A percentile compares a stretch with the other conserved stretches of the same genome.
Evolutionary conservation across 92 coral and sea anemone species (phyloP).

Genomic region (Heliopora coerulea): DNA sequence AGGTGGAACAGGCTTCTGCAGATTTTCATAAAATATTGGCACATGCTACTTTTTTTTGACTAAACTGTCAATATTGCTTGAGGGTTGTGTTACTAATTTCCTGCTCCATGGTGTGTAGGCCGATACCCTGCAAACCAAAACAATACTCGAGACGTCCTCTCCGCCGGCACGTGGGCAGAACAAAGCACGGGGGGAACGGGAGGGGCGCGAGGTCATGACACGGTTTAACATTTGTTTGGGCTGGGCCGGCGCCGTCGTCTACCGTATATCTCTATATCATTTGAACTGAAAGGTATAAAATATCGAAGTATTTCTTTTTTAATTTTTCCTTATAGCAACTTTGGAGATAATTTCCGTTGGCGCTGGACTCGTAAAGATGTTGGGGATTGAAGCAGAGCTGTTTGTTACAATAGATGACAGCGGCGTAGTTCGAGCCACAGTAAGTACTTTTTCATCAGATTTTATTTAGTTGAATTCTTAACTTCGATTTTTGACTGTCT

Average conservation of each 20-base stretch:
- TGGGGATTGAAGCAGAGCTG: slow-evolving; percentile 75
- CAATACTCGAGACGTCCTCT: too few relatives aligned
- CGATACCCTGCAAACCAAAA: background rate
- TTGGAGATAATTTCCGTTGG: slow-evolving; percentile 78
- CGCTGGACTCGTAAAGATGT: slow-evolving; percentile 74
- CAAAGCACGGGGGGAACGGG: too few relatives aligned
- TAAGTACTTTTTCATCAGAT: slow-evolving; percentile 2
- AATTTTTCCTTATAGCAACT: slow-evolving; percentile 47
- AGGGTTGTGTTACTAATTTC: background rate
- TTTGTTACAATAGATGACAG: slow-evolving; percentile 76
- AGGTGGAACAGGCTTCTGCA: background rate
- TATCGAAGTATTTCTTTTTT: too few relatives aligned
- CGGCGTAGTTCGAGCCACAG: slow-evolving; percentile 78
- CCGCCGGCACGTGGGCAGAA: too few relatives aligned
- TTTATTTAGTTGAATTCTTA: too few relatives aligned
- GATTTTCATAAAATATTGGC: background rate
- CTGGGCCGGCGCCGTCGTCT: background rate
- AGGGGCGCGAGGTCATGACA: background rate
- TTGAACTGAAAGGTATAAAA: too few relatives aligned
- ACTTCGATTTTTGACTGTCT: too few relatives aligned
- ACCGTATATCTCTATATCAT: too few relatives aligned
- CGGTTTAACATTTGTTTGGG: background rate
- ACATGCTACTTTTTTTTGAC: background rate
- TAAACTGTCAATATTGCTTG: background rate
- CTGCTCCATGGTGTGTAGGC: background rate